Base-by-base conservation (phyloP, 2,888 invertebrate genomes). In the Achlya flavicornis region DNA sequence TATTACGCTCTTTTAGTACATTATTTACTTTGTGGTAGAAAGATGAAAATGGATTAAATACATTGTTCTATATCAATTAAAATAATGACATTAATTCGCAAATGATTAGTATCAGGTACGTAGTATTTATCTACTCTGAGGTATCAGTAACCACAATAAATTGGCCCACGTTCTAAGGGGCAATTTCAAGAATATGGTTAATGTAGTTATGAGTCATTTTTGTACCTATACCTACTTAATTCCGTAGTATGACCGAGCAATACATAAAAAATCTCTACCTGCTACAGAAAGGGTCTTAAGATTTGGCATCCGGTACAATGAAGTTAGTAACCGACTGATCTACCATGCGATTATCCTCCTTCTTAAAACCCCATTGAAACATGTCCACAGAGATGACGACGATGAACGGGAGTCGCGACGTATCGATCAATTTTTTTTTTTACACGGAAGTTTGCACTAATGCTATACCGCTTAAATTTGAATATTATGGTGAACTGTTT, bases 231-330 rank as follows among this genome's bases (percentile, higher is more conserved):
- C 33, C 33, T 33, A 67, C 64, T 58, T 66, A 75, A 72, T 76
- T 72, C 70, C 74, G 69, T 67, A 64, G 80, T 80, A 82, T 83
- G 79, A 85, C 86, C 88, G 88, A 89, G 87, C 79, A 88, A 84
- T 77, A 88, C 84, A 90, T 91, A 90, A 41, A 91, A 92, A 81
- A 89, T 75, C 71, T 83, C 90, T 93, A 92, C 93, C 93, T 93
- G 92, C 91, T 83, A 75, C 78, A 75, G 43, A 75, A 80, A 84
- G 85, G 83, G 80, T 80, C 81, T 78, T 81, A 4, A 80, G 82
- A 88, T 87, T 88, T 85, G 80, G 60, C 60, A 60, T 59, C 59
- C 59, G 79, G 78, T 79, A 86, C 85, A 86, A 85, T 85, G 85
- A 80, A 81, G 80, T 85, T 85, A 86, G 85, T 78, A 72, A 79